phyloP scores from a whole-genome alignment of 2,888 invertebrate genomes.

The Polyommatus iphigenia region DNA sequence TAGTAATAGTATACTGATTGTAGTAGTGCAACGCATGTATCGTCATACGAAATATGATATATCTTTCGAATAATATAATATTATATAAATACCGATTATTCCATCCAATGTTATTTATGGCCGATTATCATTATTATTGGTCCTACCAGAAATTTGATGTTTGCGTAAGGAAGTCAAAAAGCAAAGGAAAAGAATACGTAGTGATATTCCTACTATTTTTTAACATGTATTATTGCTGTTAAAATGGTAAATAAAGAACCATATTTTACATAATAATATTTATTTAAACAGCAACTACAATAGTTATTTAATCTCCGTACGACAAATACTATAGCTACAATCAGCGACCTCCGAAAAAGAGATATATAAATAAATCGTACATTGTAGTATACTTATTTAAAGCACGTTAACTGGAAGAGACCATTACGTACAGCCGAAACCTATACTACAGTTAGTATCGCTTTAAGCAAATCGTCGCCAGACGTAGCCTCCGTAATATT shows the following conservation, averaged over 20 bases:
- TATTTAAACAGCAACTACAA: slow-evolving; percentile 56
- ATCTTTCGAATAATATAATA: no score
- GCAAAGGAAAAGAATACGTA: no score
- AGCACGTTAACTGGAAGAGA: slow-evolving; percentile 37
- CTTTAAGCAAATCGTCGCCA: slow-evolving; percentile 26
- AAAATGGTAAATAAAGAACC: neutral
- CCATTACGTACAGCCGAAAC: slow-evolving; percentile 22
- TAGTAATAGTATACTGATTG: no score
- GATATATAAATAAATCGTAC: slow-evolving; percentile 38
- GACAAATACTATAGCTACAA: slow-evolving; percentile 44
- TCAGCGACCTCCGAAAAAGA: slow-evolving; percentile 41
- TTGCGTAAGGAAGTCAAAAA: no score
- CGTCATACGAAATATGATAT: no score
- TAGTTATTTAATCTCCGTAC: slow-evolving; percentile 47
- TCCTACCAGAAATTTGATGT: no score
- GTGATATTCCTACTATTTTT: no score
- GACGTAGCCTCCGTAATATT: slow-evolving; percentile 53
- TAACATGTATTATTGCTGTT: no score
- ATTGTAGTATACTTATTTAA: slow-evolving; percentile 38
- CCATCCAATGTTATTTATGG: no score
- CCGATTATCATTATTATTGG: no score
- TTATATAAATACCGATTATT: no score
- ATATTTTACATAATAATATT: slow-evolving; percentile 46
- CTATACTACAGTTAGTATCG: slow-evolving; percentile 25
- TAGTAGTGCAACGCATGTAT: no score